These are phyloP conservation scores for Volucella bombylans DNA, from an alignment of 2,888 invertebrate genomes.

Conservation along the genomic window DNA sequence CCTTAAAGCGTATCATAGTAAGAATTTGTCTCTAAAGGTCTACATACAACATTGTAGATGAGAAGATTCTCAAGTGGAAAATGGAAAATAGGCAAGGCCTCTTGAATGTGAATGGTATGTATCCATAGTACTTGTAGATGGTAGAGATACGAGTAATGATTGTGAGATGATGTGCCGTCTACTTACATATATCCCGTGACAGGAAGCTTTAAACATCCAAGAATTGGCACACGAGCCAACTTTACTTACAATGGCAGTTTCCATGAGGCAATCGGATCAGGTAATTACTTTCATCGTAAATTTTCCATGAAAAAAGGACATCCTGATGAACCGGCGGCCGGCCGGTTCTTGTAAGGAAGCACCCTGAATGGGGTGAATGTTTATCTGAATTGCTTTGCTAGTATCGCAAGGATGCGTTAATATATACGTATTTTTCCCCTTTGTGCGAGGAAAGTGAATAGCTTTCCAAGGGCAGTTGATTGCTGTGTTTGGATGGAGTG, in stretches of 20 bases:
- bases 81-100: slow-evolving; percentile 47
- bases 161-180: slow-evolving; percentile 21
- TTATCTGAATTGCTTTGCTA: slow-evolving; percentile 43
- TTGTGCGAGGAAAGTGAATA: not conserved
- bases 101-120: slow-evolving; percentile 39
- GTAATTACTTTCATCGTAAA: slow-evolving; percentile 74
- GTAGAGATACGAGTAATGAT: not conserved
- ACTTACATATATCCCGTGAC: slow-evolving; percentile 6
- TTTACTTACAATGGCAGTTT: slow-evolving; percentile 79
- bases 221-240: slow-evolving; percentile 75
- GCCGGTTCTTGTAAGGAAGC: too few species aligned
- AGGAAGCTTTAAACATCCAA: slow-evolving; percentile 74
- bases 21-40: slow-evolving; percentile 42
- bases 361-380: slow-evolving; percentile 15
- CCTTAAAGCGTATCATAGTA: not conserved
- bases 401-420: slow-evolving; percentile 1
- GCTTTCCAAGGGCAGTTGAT: slow-evolving; percentile 13
- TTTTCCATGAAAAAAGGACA: slow-evolving; percentile 4
- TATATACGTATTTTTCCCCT: not conserved
- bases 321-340: too few species aligned
- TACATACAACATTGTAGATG: slow-evolving; percentile 52
- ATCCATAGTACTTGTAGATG: not conserved
- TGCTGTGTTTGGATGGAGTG: not conserved
- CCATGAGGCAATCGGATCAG: slow-evolving; percentile 79
- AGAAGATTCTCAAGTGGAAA: slow-evolving; percentile 39